Conservation (phyloP, 2,888 invertebrate species). For the Melieria omissa region DNA sequence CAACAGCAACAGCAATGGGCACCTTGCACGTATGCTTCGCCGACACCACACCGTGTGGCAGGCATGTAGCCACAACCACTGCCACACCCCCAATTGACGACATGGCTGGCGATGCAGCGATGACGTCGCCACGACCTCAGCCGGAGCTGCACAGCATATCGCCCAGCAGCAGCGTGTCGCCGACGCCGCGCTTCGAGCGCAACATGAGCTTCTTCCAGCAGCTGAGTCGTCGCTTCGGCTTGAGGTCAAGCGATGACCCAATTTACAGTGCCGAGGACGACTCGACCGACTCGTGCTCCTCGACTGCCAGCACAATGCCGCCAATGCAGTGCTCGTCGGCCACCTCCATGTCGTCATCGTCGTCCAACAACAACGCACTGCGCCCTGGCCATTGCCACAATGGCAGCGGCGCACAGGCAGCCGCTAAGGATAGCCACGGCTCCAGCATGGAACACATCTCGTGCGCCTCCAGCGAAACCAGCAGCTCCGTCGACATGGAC, state of each 20-base stretch:
- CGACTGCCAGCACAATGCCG: slow-evolving; percentile 56
- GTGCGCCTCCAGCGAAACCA: slow-evolving; percentile 71
- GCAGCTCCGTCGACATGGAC: slow-evolving; percentile 70
- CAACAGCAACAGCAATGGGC: slow-evolving; percentile 45
- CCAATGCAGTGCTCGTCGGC: slow-evolving; percentile 40
- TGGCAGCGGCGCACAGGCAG: not conserved
- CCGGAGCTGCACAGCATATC: slow-evolving; percentile 58
- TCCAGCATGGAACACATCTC: slow-evolving; percentile 57
- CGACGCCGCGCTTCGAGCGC: slow-evolving; percentile 71
- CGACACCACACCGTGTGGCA: slow-evolving; percentile 49
- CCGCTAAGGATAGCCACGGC: slow-evolving; percentile 38
- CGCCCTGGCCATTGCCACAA: slow-evolving; percentile 16
- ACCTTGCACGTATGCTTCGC: slow-evolving; percentile 58
- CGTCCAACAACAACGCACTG: slow-evolving; percentile 18
- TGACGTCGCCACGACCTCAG: not conserved
- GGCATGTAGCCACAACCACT: not conserved
- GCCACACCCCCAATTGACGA: not conserved
- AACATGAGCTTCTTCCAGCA: slow-evolving; percentile 76
- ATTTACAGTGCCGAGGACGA: slow-evolving; percentile 66
- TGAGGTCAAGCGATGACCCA: slow-evolving; percentile 69
- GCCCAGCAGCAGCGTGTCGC: slow-evolving; percentile 63
- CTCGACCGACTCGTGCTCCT: slow-evolving; percentile 65
- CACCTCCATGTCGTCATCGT: slow-evolving; percentile 25
- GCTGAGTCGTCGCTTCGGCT: slow-evolving; percentile 73
- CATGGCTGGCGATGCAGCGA: not conserved